These are phyloP conservation scores for Bursaphelenchus okinawaensis DNA, from an alignment of 2,888 invertebrate genomes.

Conservation along the genomic window DNA sequence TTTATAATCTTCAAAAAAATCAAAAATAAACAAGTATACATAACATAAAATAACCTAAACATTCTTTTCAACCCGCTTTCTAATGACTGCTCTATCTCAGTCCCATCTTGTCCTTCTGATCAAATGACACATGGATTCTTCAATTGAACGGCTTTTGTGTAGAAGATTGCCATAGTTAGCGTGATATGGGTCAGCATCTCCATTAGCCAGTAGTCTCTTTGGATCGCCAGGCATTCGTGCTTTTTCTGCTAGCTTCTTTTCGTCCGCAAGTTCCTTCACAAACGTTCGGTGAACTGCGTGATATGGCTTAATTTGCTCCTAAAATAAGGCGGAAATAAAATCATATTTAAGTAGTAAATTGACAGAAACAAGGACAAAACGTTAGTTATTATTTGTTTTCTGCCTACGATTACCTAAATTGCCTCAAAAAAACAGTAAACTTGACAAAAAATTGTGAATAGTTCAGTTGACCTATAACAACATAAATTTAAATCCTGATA, in stretches of 20 bases:
- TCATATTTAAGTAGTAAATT: no score
- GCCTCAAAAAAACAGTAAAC: no score
- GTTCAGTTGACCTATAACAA: neutral
- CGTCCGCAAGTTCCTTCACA: slow-evolving; percentile 7
- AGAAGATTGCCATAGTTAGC: slow-evolving; percentile 55
- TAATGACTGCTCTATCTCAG: no score
- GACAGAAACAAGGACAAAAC: neutral
- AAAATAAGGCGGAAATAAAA: slow-evolving; percentile 1
- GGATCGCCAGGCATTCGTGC: slow-evolving; percentile 34
- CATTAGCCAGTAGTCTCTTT: slow-evolving; percentile 20
- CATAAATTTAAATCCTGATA: no score
- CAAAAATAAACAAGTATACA: no score
- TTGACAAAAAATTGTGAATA: neutral
- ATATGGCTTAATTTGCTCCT: slow-evolving; percentile 35
- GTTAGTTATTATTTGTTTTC: no score
- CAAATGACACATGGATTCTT: slow-evolving; percentile 43
- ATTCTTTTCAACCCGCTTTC: no score
- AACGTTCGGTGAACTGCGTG: slow-evolving; percentile 24
- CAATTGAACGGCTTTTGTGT: slow-evolving; percentile 50
- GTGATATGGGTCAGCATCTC: slow-evolving; percentile 16
- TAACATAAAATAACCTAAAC: no score
- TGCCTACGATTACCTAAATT: no score
- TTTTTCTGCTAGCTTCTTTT: slow-evolving; percentile 17
- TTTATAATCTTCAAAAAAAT: no score
- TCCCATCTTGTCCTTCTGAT: slow-evolving; percentile 55